Conservation (phyloP, 2,113 vertebrate genomes). For the Dryoscopus gambensis region DNA sequence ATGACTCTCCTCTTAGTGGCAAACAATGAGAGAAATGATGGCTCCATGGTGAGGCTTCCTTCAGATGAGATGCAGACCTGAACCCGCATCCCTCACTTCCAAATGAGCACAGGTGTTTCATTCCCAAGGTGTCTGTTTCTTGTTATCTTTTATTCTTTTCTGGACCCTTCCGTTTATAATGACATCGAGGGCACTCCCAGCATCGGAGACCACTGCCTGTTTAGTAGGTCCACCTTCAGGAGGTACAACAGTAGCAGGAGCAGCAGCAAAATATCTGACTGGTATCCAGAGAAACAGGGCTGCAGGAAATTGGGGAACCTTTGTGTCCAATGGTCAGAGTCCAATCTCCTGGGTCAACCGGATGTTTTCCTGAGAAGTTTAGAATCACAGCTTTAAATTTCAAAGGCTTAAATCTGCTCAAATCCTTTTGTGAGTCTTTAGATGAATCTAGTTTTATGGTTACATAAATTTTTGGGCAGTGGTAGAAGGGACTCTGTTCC, state of each 20-base stretch:
- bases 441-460: not conserved
- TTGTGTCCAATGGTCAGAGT: not conserved
- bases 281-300: not conserved
- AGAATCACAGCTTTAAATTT: not conserved
- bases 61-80: not conserved
- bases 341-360: not conserved
- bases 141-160: not conserved
- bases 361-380: not conserved
- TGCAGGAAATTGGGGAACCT: not conserved
- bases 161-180: not conserved
- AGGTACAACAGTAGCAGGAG: not conserved
- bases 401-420: not conserved
- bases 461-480: not conserved
- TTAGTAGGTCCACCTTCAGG: not conserved
- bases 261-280: not conserved
- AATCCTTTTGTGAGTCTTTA: not conserved
- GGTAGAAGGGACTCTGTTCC: not conserved
- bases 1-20: not conserved
- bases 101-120: not conserved
- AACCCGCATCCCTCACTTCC: not conserved
- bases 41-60: not conserved
- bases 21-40: not conserved
- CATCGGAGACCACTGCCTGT: not conserved
- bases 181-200: not conserved
- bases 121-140: not conserved